phyloP scores from a whole-genome alignment of 2,113 vertebrate genomes.

The Vulpes vulpes region DNA sequence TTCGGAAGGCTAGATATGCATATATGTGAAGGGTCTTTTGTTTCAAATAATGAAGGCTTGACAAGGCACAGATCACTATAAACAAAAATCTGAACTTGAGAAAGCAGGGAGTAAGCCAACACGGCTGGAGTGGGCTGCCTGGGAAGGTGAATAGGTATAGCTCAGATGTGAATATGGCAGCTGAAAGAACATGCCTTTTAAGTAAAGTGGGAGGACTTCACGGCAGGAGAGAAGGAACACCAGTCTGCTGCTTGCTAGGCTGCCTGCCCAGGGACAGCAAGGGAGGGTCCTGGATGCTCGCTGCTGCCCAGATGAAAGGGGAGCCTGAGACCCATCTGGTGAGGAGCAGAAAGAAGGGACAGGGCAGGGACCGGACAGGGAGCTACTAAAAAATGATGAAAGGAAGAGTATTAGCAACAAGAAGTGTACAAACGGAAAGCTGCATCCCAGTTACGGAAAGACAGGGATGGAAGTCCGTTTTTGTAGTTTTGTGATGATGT shows the following conservation, averaged over 20 bases:
- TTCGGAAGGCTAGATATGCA: neutral
- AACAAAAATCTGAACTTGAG: neutral
- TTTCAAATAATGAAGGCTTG: neutral
- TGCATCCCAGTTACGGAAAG: neutral
- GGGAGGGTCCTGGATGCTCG: neutral
- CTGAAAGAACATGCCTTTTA: neutral
- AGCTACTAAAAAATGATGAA: neutral
- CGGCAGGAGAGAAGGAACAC: neutral
- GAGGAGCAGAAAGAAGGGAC: neutral
- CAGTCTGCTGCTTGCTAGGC: too few species aligned
- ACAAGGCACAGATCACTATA: neutral
- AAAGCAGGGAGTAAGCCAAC: neutral
- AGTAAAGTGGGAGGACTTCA: neutral
- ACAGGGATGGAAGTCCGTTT: neutral
- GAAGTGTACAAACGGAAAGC: neutral
- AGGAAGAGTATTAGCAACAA: neutral
- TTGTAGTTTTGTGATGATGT: neutral
- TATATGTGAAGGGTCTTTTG: neutral
- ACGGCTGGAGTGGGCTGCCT: neutral
- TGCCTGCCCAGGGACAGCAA: rapidly evolving
- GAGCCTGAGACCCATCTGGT: neutral
- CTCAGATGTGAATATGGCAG: neutral
- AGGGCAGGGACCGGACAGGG: neutral
- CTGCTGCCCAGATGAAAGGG: neutral
- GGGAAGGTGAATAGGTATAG: neutral